phyloP scores from a whole-genome alignment of 1,140 invertebrate genomes.

The Cyphomyrmex costatus region DNA sequence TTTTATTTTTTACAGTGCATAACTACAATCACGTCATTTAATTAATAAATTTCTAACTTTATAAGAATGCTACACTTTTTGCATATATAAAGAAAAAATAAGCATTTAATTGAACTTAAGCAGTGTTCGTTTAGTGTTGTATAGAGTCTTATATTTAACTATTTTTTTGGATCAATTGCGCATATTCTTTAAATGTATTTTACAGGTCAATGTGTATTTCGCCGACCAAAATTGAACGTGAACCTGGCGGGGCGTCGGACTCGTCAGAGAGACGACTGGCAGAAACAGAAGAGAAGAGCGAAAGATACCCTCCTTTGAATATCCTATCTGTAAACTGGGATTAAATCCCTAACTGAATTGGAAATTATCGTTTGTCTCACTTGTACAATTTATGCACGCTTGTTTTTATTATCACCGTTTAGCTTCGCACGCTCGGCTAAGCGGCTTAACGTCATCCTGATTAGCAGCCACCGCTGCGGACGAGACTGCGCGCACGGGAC shows the following conservation, averaged over 20 bases:
- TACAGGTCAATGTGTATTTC: not conserved
- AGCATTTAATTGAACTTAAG: not conserved
- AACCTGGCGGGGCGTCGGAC: not conserved
- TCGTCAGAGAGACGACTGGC: not conserved
- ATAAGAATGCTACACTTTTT: not conserved
- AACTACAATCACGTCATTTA: no score
- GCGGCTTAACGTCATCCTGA: constrained; percentile 39
- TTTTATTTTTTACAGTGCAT: no score
- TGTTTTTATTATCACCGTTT: constrained; percentile 38
- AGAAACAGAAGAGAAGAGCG: no score
- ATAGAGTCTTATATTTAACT: not conserved
- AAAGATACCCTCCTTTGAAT: not conserved
- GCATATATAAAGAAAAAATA: not conserved
- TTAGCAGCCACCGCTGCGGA: constrained; percentile 32
- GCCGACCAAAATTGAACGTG: not conserved
- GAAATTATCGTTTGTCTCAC: not conserved
- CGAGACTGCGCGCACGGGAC: not conserved
- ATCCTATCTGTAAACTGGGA: constrained; percentile 15
- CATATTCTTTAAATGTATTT: not conserved
- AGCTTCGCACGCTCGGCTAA: constrained; percentile 29
- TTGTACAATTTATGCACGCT: constrained; percentile 13
- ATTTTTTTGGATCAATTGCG: not conserved
- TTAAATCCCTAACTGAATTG: constrained; percentile 36
- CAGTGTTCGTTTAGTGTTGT: not conserved
- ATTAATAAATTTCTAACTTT: no score